Evolutionary conservation across 2,888 invertebrate genomes (phyloP).

Genomic region (Ophonus ardosiacus): DNA sequence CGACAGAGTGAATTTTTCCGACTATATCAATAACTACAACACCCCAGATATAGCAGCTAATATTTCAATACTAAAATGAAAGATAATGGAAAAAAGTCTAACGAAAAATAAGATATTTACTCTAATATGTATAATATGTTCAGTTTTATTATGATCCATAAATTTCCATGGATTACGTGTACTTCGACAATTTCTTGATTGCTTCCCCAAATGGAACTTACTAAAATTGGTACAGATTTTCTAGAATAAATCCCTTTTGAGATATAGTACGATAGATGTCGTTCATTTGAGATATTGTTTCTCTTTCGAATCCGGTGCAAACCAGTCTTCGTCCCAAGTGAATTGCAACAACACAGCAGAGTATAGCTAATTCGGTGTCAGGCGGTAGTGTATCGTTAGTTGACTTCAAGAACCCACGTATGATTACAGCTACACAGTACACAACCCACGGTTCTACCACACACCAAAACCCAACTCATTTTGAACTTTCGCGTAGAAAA

Average conservation of each 20-base stretch:
- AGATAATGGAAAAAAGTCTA: too few relatives aligned
- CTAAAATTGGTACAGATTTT: background rate
- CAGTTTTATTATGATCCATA: too few relatives aligned
- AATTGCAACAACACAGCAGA: conserved; percentile 36
- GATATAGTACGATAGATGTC: background rate
- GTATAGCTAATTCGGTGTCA: conserved; percentile 32
- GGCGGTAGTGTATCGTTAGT: conserved; percentile 42
- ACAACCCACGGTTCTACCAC: conserved; percentile 28
- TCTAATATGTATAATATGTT: too few relatives aligned
- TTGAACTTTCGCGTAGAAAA: conserved; percentile 48
- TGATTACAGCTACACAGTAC: conserved; percentile 28
- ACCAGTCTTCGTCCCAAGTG: conserved; percentile 18
- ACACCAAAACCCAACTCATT: conserved; percentile 36
- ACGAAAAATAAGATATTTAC: too few relatives aligned
- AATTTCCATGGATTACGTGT: too few relatives aligned
- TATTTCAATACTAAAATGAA: too few relatives aligned
- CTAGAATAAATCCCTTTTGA: background rate
- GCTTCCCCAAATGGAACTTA: too few relatives aligned
- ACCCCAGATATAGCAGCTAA: too few relatives aligned
- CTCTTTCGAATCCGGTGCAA: conserved; percentile 5
- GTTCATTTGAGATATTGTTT: background rate
- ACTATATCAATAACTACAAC: too few relatives aligned
- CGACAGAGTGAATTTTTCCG: too few relatives aligned
- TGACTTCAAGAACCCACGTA: conserved; percentile 27
- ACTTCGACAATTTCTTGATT: too few relatives aligned